Conservation (phyloP, 2,797 vertebrate genomes). For the Malurus leucopterus region DNA sequence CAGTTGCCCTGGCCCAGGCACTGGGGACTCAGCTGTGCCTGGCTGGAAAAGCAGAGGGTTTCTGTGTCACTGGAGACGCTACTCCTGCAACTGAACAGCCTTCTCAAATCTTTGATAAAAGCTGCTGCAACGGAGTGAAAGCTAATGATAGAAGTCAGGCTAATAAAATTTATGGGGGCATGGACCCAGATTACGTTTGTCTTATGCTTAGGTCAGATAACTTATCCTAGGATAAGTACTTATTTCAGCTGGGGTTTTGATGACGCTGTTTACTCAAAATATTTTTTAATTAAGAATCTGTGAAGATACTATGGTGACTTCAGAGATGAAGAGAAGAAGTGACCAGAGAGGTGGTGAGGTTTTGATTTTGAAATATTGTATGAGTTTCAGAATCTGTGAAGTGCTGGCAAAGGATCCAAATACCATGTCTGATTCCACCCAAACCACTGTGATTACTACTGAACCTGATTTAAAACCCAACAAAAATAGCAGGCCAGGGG, state of each 20-base stretch:
- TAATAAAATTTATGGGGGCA: background rate
- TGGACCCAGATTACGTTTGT: background rate
- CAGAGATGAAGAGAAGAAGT: background rate
- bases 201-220: background rate
- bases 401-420: background rate
- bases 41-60: background rate
- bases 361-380: background rate
- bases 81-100: slow-evolving; percentile 4
- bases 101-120: slow-evolving; percentile 7
- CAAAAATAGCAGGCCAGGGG: background rate
- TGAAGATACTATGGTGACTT: background rate
- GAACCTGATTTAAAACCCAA: background rate
- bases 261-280: background rate
- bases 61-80: background rate
- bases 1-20: no score
- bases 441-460: background rate
- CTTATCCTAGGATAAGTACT: fast-evolving
- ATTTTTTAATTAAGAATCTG: background rate
- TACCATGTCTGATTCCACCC: background rate
- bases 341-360: background rate
- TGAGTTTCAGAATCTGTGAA: background rate
- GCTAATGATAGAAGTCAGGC: background rate
- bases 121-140: slow-evolving; percentile 15
- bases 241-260: background rate
- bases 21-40: background rate